phyloP scores from a whole-genome alignment of 2,888 invertebrate species.

The Trissolcus brochymenae region DNA sequence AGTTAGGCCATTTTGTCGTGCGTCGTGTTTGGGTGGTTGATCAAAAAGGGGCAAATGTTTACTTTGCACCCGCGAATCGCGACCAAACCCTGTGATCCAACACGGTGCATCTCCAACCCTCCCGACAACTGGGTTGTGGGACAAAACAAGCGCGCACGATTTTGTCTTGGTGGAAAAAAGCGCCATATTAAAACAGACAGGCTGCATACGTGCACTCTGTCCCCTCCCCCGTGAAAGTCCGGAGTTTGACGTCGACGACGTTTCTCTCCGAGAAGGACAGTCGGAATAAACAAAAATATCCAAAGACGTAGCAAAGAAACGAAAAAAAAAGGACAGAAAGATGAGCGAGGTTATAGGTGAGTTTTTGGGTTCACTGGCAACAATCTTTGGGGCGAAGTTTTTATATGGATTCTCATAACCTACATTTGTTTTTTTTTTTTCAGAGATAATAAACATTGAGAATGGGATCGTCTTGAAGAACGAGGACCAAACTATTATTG shows the following conservation, averaged over 20 bases:
- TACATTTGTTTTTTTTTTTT: conserved; percentile 43
- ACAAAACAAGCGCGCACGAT: conserved; percentile 3
- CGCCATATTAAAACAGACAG: conserved; percentile 18
- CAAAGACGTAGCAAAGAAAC: background rate
- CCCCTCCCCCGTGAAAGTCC: conserved; percentile 22
- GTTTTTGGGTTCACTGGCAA: background rate
- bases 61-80: conserved; percentile 17
- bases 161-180: conserved; percentile 3
- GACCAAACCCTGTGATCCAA: background rate
- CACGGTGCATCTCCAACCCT: background rate
- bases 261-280: background rate
- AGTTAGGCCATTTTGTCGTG: conserved; percentile 70
- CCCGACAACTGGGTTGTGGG: background rate
- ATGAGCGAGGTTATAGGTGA: conserved; percentile 43
- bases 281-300: background rate
- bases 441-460: conserved; percentile 66
- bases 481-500: conserved; percentile 42
- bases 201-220: conserved; percentile 16
- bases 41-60: conserved; percentile 66
- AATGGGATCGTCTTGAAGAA: conserved; percentile 47
- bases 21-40: conserved; percentile 65
- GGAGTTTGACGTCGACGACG: conserved; percentile 13
- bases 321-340: background rate
- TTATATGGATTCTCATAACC: conserved; percentile 17
- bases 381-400: too few species aligned